Evolutionary conservation across 2,797 vertebrate species (phyloP).

Genomic region (Alcedo atthis): DNA sequence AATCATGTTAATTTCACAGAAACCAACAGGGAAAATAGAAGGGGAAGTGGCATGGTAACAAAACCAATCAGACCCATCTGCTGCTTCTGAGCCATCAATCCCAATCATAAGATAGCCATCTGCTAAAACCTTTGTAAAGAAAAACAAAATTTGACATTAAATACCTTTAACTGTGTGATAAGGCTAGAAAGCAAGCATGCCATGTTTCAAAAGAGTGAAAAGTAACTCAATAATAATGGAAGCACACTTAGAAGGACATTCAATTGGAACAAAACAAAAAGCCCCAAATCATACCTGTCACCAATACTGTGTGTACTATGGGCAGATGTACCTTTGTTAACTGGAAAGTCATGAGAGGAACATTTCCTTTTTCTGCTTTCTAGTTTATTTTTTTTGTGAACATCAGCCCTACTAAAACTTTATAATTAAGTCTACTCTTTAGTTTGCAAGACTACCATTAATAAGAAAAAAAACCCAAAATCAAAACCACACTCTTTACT

Average conservation of each 20-base stretch:
- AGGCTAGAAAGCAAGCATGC: constrained; percentile 42
- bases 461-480: not conserved
- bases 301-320: not conserved
- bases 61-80: constrained; percentile 99
- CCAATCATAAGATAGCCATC: constrained; percentile 99
- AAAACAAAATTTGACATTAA: constrained; percentile 63
- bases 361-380: not conserved
- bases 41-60: constrained; percentile 96
- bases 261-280: not conserved
- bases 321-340: not conserved
- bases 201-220: constrained; percentile 1
- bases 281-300: not conserved
- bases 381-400: not conserved
- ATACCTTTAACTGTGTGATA: constrained; percentile 11
- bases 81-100: constrained; percentile 97
- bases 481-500: not conserved
- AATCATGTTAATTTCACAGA: constrained; percentile 99
- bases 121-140: constrained; percentile 89
- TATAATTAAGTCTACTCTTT: not conserved
- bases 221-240: not conserved
- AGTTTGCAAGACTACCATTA: not conserved
- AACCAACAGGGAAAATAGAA: constrained; percentile 97
- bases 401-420: not conserved
- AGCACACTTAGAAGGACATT: constrained; percentile 2
- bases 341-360: not conserved